These are phyloP conservation scores for Cotesia chilonis DNA, from an alignment of 1,140 invertebrate species.

Conservation along the genomic window DNA sequence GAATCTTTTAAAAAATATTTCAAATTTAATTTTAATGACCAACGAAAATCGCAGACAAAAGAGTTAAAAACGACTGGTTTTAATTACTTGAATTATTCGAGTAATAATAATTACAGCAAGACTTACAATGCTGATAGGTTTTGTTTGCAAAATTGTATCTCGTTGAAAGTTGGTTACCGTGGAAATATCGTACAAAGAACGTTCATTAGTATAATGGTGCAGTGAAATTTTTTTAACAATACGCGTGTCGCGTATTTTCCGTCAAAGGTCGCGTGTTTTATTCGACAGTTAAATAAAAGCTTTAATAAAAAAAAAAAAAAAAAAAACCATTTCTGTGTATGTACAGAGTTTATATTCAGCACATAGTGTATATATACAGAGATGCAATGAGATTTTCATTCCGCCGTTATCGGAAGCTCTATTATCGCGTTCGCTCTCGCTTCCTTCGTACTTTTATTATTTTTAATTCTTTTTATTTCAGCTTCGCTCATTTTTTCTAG, in stretches of 20 bases:
- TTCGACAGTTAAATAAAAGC: conserved; percentile 24
- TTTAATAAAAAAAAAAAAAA: background rate
- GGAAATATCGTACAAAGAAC: conserved; percentile 25
- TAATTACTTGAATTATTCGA: conserved; percentile 17
- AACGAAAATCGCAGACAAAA: too few species aligned
- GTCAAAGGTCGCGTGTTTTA: conserved; percentile 32
- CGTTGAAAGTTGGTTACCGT: background rate
- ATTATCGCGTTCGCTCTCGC: conserved; percentile 32
- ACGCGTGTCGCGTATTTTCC: conserved; percentile 21
- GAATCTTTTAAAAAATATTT: too few species aligned
- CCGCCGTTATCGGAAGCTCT: conserved; percentile 3
- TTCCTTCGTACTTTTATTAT: conserved; percentile 1
- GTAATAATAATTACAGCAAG: background rate
- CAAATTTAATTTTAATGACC: too few species aligned
- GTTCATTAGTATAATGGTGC: conserved; percentile 35
- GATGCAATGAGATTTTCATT: conserved; percentile 7
- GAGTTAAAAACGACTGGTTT: background rate
- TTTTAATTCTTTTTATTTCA: background rate
- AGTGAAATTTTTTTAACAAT: conserved; percentile 17
- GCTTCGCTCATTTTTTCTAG: conserved; percentile 12
- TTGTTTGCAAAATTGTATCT: background rate
- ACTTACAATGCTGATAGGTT: background rate
- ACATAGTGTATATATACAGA: too few species aligned
- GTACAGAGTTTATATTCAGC: background rate
- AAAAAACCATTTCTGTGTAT: background rate